Evolutionary conservation across 2,113 vertebrate species (phyloP), one percentile per base, ranked within the genome.

Genomic region (Poecilia latipinna): DNA sequence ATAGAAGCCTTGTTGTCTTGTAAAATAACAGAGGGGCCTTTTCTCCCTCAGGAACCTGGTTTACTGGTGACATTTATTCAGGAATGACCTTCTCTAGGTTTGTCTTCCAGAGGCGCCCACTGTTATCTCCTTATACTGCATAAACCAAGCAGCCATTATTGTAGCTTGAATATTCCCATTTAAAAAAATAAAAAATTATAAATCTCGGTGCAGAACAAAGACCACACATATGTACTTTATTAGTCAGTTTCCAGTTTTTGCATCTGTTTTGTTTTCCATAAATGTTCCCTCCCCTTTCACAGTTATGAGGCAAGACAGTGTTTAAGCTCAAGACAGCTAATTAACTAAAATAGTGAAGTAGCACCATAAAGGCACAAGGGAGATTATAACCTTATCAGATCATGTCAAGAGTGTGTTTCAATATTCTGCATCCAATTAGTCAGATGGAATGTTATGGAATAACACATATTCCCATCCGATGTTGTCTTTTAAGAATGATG

Each of bases 11-110:
- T 88, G 89, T 93, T 88, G 85, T 91, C 88, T 90, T 82, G 78
- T 91, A 85, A 86, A 85, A 89, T 84, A 86, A 85, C 78, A 84
- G 68, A 12, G 61, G 73, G 68, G 51, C 65, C 19, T 33, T 84
- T 83, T 19, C 76, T 63, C 65, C 77, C 83, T 75, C 74, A n/a
- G 65, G 72, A 80, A 90, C 64, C 83, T 83, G 92, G 91, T 94
- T 91, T 94, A 88, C 88, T 84, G 60, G 74, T 87, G 91, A 87
- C 93, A 91, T 93, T 94, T 94, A 92, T 90, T 88, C 88, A 85
- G 81, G 79, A 84, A 75, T 93, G 92, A 93, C 93, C 93, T 93
- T 93, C 87, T 88, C 82, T 65, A 31, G 42, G 78, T 89, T 90
- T 82, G 80, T 87, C 83, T 90, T 86, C 77, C 72, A 80, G 79